phyloP scores from a whole-genome alignment of 2,888 invertebrate genomes.

The Acronicta alni region DNA sequence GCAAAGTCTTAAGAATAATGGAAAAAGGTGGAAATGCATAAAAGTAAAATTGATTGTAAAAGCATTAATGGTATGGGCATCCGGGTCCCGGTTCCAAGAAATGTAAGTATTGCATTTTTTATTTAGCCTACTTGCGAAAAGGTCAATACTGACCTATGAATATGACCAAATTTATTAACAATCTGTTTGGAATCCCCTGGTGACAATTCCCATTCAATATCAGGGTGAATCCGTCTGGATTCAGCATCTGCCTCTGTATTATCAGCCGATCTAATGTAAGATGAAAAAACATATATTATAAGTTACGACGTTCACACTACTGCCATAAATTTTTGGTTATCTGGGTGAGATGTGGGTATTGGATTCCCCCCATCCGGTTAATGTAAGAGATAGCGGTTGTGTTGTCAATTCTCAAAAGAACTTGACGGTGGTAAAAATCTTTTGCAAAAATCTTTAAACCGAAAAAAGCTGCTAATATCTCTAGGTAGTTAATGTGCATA shows the following conservation, averaged over 20 bases:
- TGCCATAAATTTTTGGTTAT: conserved; percentile 20
- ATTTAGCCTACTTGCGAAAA: conserved; percentile 51
- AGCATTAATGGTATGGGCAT: conserved; percentile 39
- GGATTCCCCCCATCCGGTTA: conserved; percentile 33
- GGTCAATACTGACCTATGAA: conserved; percentile 46
- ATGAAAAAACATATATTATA: conserved; percentile 13
- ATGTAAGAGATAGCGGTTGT: too few species aligned
- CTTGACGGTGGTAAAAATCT: conserved; percentile 2
- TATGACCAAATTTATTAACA: conserved; percentile 21
- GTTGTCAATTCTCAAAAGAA: conserved; percentile 27
- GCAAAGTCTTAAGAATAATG: background rate
- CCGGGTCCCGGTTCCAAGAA: conserved; percentile 50
- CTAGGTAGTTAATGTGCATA: conserved; percentile 35
- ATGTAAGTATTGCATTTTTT: conserved; percentile 45
- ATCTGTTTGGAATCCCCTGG: conserved; percentile 5
- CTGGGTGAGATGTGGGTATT: conserved; percentile 19
- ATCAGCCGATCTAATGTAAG: conserved; percentile 23
- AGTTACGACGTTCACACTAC: conserved; percentile 18
- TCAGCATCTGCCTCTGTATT: conserved; percentile 23
- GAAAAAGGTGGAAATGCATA: background rate
- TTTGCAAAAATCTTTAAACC: conserved; percentile 8
- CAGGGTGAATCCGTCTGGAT: conserved; percentile 12
- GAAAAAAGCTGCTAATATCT: conserved; percentile 8
- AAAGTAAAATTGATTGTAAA: conserved; percentile 21
- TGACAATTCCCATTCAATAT: conserved; percentile 19